Evolutionary conservation across 2,888 invertebrate species (phyloP).

Genomic region (Ormyrus thymus): DNA sequence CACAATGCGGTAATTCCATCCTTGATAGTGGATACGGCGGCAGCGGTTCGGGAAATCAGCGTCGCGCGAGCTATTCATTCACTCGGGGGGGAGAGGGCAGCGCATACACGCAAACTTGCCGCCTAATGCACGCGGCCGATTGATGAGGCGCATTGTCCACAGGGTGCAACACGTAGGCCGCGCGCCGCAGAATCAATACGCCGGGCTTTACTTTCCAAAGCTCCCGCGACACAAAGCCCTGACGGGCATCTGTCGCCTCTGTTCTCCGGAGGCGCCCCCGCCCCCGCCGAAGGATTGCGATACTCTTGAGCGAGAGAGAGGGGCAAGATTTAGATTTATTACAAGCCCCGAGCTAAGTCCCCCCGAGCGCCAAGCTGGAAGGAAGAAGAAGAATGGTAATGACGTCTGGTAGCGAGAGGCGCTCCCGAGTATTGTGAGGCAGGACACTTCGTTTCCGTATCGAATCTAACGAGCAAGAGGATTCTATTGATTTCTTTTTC

Average conservation of each 20-base stretch:
- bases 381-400: neutral
- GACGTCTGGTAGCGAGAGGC: too few relatives aligned
- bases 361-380: neutral
- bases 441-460: too few relatives aligned
- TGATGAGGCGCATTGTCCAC: constrained; percentile 23
- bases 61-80: neutral
- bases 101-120: neutral
- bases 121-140: neutral
- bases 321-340: constrained; percentile 16
- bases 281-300: too few relatives aligned
- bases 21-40: neutral
- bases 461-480: too few relatives aligned
- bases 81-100: neutral
- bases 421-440: too few relatives aligned
- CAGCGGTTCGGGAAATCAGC: too few relatives aligned
- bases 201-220: neutral
- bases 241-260: too few relatives aligned
- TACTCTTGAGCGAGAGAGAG: neutral
- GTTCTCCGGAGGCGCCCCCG: too few relatives aligned
- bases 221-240: too few relatives aligned
- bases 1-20: neutral
- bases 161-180: constrained; percentile 27
- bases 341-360: constrained; percentile 2
- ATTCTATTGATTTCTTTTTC: too few relatives aligned
- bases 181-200: constrained; percentile 23